A percentile compares a stretch with the other conserved stretches of the same genome.
Evolutionary conservation across 2,113 vertebrate genomes (phyloP).

Genomic region (Nibea coibor): DNA sequence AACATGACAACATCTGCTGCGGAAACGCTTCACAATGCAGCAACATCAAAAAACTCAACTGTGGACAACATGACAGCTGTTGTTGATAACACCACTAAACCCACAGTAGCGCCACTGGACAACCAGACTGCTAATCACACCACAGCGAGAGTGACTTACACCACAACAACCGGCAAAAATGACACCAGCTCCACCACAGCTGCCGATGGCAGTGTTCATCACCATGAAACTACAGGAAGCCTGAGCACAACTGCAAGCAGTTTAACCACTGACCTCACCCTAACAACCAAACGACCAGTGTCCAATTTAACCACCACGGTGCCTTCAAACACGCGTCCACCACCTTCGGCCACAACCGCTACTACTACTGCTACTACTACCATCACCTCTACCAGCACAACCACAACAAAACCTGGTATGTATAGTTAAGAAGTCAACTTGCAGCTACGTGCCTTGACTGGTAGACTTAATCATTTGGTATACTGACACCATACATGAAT

Average conservation of each 20-base stretch:
- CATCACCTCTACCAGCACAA: not conserved
- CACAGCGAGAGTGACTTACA: not conserved
- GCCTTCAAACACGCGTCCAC: not conserved
- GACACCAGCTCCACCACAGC: constrained; percentile 5
- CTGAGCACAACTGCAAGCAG: not conserved
- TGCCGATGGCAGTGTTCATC: not conserved
- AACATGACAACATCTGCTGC: not conserved
- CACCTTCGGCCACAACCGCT: not conserved
- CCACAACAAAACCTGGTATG: constrained; percentile 38
- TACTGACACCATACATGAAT: not conserved
- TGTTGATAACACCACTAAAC: not conserved
- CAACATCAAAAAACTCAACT: not conserved
- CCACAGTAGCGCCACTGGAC: constrained; percentile 7
- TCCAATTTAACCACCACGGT: not conserved
- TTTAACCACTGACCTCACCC: not conserved
- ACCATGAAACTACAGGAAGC: constrained; percentile 1
- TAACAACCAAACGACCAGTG: not conserved
- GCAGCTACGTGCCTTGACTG: not conserved
- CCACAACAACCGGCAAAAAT: not conserved
- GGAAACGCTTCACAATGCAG: not conserved
- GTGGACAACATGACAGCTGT: not conserved
- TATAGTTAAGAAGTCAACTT: not conserved
- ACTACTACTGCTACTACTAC: constrained; percentile 21
- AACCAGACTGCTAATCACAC: constrained; percentile 39
- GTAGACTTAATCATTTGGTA: not conserved